phyloP scores from a whole-genome alignment of 2,113 vertebrate genomes.

The Machaerirhynchus nigripectus region DNA sequence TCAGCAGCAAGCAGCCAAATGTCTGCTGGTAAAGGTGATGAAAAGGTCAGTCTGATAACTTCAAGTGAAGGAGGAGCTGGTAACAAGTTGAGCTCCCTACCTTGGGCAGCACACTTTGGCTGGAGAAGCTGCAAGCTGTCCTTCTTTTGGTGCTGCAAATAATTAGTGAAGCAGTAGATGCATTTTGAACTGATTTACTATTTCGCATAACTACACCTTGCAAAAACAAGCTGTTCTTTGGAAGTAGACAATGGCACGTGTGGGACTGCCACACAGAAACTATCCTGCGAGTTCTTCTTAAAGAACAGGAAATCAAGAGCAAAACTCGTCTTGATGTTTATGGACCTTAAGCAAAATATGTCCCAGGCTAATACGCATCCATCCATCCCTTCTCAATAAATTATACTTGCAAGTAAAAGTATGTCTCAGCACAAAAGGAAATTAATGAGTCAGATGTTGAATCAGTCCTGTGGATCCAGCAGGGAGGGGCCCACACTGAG shows the following conservation, averaged over 20 bases:
- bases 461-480: neutral
- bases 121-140: neutral
- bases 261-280: neutral
- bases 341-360: neutral
- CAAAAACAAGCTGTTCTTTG: neutral
- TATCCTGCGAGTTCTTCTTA: neutral
- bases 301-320: neutral
- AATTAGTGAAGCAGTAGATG: neutral
- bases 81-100: neutral
- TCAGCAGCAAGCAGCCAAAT: slow-evolving; percentile 19
- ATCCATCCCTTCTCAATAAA: neutral
- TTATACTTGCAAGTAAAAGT: neutral
- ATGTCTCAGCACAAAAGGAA: neutral
- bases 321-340: neutral
- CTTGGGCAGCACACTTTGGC: neutral
- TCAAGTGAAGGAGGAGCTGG: neutral
- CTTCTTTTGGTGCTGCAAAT: neutral
- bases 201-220: neutral
- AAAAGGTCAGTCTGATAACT: slow-evolving; percentile 26
- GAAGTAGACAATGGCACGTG: neutral
- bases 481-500: neutral
- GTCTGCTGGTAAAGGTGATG: slow-evolving; percentile 42
- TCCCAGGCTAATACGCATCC: neutral
- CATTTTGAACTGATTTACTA: neutral
- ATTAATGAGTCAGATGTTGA: neutral